Conservation (phyloP, 1,140 invertebrate species). For the Ceratina calcarata region DNA sequence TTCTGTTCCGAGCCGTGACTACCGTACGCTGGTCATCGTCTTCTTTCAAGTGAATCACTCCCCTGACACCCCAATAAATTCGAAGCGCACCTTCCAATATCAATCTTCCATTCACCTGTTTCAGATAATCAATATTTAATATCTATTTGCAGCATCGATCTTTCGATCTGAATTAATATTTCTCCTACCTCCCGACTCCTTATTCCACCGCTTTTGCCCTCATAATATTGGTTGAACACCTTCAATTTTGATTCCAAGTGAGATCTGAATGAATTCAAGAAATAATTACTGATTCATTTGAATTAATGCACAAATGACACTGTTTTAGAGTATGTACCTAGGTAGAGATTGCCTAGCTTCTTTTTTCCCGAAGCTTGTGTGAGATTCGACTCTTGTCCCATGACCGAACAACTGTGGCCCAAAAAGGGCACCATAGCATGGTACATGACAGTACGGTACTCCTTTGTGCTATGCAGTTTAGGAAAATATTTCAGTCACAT, state of each 20-base stretch:
- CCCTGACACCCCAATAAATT: constrained; percentile 92
- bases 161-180: neutral
- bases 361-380: constrained; percentile 90
- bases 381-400: constrained; percentile 91
- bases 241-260: constrained; percentile 90
- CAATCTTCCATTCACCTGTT: constrained; percentile 87
- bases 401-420: constrained; percentile 93
- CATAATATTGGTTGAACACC: constrained; percentile 89
- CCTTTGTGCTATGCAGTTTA: constrained; percentile 87
- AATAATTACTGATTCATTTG: constrained; percentile 20
- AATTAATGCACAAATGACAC: neutral
- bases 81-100: constrained; percentile 89
- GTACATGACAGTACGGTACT: constrained; percentile 94
- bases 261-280: constrained; percentile 80
- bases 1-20: constrained; percentile 85
- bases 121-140: constrained; percentile 15
- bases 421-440: constrained; percentile 93
- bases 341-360: constrained; percentile 80
- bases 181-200: constrained; percentile 84
- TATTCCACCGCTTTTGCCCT: constrained; percentile 89
- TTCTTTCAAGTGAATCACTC: constrained; percentile 92
- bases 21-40: constrained; percentile 91
- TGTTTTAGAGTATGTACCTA: constrained; percentile 62
- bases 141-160: neutral
- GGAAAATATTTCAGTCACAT: neutral